These are phyloP conservation scores for Leptopilina drosophilae DNA, from an alignment of 2,888 invertebrate genomes.

Conservation along the genomic window DNA sequence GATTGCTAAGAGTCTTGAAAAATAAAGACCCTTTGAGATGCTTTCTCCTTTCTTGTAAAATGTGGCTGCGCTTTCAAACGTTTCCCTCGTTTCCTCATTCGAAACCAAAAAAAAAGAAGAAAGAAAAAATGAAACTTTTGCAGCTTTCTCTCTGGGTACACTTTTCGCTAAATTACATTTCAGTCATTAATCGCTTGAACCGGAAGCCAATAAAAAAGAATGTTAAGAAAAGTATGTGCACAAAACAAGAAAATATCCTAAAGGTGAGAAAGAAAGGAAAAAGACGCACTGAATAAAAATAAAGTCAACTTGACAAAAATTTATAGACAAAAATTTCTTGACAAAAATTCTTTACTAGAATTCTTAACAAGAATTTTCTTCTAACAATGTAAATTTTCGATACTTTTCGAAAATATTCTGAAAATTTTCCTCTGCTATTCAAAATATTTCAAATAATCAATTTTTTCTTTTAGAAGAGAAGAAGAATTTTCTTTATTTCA, in stretches of 20 bases:
- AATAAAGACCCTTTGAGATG: conserved; percentile 14
- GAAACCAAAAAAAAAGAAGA: not conserved
- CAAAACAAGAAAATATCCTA: not conserved
- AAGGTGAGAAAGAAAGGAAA: not conserved
- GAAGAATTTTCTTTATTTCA: no score
- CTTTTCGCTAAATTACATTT: conserved; percentile 30
- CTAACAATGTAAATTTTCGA: no score
- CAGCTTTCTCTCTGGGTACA: conserved; percentile 1
- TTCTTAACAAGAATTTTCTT: no score
- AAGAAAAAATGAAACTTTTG: not conserved
- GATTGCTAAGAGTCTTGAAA: conserved; percentile 11
- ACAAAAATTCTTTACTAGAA: no score
- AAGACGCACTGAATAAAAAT: not conserved
- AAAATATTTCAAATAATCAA: no score
- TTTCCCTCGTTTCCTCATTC: not conserved
- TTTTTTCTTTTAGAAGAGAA: no score
- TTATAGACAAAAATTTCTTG: no score
- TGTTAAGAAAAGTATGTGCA: not conserved
- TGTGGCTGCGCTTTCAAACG: conserved; percentile 15
- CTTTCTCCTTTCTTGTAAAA: conserved; percentile 30
- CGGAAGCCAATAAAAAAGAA: not conserved
- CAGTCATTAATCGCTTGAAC: conserved; percentile 27
- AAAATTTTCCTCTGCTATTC: no score
- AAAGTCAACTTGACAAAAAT: no score
- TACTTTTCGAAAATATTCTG: no score